A percentile compares a stretch with the other conserved stretches of the same genome.
Conservation (phyloP, 2,888 invertebrate species). For the Xestobium rufovillosum region DNA sequence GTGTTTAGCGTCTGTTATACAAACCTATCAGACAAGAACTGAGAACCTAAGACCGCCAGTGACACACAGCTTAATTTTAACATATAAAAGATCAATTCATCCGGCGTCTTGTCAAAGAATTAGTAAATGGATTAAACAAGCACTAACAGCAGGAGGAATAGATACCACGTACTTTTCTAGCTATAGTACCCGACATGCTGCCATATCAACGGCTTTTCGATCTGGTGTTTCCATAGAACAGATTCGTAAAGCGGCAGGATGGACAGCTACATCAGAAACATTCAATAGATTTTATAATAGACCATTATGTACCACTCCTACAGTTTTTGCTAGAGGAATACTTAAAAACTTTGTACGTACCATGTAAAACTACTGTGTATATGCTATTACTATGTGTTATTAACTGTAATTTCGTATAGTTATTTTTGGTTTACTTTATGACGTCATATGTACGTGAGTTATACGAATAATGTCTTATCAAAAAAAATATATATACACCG, state of each 20-base stretch:
- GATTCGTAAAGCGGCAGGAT: slow-evolving; percentile 21
- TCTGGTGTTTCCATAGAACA: slow-evolving; percentile 16
- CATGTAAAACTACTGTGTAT: too few species aligned
- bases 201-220: slow-evolving; percentile 19
- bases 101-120: slow-evolving; percentile 8
- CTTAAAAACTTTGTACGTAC: too few species aligned
- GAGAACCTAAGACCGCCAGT: neutral
- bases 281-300: slow-evolving; percentile 16
- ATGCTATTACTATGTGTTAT: too few species aligned
- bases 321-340: neutral
- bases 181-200: slow-evolving; percentile 18
- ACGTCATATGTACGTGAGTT: too few species aligned
- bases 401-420: too few species aligned
- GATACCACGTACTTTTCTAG: slow-evolving; percentile 11
- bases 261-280: slow-evolving; percentile 17
- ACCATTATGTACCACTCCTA: neutral
- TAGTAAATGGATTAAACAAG: slow-evolving; percentile 10
- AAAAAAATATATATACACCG: too few species aligned
- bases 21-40: slow-evolving; percentile 9
- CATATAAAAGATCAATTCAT: slow-evolving; percentile 9
- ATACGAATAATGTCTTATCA: too few species aligned
- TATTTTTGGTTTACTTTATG: too few species aligned
- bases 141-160: slow-evolving; percentile 16
- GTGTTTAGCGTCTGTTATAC: slow-evolving; percentile 10
- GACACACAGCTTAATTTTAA: slow-evolving; percentile 1